Percentiles rank a stretch among this genome's conserved stretches.
Conservation (phyloP, 2,888 invertebrate genomes). For the Megastigmus dorsalis region DNA sequence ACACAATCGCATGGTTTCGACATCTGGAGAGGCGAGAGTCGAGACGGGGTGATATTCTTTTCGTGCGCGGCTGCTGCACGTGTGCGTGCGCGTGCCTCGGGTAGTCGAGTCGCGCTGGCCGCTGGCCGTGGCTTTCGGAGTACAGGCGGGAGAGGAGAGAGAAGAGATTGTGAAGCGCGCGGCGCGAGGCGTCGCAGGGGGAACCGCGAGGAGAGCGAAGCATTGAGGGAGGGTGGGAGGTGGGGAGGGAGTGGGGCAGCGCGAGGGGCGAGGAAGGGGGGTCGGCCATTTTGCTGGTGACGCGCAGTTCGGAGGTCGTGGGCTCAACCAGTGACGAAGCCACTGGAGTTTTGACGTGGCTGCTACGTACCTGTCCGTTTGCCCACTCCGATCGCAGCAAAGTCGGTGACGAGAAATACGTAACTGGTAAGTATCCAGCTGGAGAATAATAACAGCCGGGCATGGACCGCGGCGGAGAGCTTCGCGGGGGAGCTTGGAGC, state of each 20-base stretch:
- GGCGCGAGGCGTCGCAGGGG: conserved; percentile 8
- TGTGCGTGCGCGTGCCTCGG: conserved; percentile 45
- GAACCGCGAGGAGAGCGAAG: background rate
- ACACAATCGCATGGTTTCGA: no score
- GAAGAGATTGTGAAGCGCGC: background rate
- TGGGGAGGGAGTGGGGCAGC: conserved; percentile 6
- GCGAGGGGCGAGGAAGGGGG: background rate
- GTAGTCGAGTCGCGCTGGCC: background rate
- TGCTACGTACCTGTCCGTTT: conserved; percentile 94
- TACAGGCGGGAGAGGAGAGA: background rate
- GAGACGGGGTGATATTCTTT: background rate
- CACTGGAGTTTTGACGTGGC: conserved; percentile 92
- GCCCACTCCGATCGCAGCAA: conserved; percentile 95
- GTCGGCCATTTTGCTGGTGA: conserved; percentile 60
- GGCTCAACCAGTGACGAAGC: conserved; percentile 86
- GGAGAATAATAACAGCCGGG: conserved; percentile 46
- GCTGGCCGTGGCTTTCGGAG: background rate
- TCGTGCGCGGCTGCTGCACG: conserved; percentile 14
- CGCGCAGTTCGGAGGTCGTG: conserved; percentile 53
- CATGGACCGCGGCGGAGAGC: conserved; percentile 17
- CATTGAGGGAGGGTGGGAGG: conserved; percentile 41
- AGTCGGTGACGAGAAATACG: conserved; percentile 95
- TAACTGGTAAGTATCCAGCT: conserved; percentile 89
- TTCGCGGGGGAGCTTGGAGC: background rate
- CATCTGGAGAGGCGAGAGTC: no score